phyloP scores from a whole-genome alignment of 1,140 invertebrate species.

The Pogonomyrmex californicus region DNA sequence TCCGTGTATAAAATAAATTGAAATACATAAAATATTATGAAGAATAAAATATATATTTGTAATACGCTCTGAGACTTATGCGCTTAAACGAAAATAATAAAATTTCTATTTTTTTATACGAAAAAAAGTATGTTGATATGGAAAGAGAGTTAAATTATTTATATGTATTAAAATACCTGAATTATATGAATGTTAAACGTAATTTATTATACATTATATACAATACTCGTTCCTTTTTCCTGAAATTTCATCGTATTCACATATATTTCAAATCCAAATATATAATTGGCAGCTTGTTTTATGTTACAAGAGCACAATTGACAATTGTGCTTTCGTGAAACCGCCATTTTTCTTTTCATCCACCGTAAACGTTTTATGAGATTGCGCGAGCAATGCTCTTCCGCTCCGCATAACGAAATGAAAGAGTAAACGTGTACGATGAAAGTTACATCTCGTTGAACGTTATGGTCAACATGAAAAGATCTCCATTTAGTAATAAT shows the following conservation, averaged over 20 bases:
- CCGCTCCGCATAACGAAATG: conserved; percentile 7
- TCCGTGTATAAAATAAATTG: conserved; percentile 1
- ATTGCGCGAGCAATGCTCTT: background rate
- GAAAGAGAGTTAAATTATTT: background rate
- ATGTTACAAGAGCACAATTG: conserved; percentile 5
- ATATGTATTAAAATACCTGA: background rate
- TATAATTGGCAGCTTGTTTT: background rate
- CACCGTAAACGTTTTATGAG: background rate
- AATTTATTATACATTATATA: background rate
- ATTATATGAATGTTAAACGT: background rate
- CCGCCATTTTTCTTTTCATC: background rate
- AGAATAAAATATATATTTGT: background rate
- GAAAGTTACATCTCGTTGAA: background rate
- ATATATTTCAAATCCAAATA: background rate
- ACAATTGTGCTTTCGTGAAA: conserved; percentile 19
- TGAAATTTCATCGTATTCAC: background rate
- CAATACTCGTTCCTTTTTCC: background rate
- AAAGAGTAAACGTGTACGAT: conserved; percentile 20
- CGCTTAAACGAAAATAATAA: conserved; percentile 26
- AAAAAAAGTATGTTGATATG: background rate
- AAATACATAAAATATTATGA: background rate
- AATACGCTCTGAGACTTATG: background rate
- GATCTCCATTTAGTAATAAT: conserved; percentile 43
- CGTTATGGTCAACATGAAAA: conserved; percentile 3
- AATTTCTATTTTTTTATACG: background rate